Evolutionary conservation across 2,113 vertebrate species (phyloP).

Genomic region (Sitta europaea): DNA sequence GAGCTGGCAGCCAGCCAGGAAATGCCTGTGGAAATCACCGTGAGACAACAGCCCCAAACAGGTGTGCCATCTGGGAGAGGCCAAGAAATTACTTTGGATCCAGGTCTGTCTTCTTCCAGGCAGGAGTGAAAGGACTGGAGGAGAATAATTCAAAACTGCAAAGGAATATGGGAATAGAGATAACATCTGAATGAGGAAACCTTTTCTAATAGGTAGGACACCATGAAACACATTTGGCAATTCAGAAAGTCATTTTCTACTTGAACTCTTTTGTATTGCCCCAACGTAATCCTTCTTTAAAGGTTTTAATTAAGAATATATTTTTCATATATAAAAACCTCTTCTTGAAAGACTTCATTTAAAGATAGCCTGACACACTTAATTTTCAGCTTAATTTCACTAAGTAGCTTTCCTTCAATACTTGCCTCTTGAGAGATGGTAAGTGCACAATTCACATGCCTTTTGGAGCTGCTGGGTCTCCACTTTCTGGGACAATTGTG

Average conservation of each 20-base stretch:
- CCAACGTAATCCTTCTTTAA: not conserved
- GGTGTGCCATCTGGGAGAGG: not conserved
- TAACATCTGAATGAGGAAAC: not conserved
- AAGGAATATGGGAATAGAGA: not conserved
- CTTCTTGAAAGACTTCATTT: not conserved
- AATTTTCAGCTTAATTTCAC: not conserved
- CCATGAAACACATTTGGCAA: not conserved
- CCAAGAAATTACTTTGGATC: not conserved
- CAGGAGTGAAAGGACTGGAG: accelerated
- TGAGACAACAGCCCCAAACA: not conserved
- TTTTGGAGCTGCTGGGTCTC: conserved; percentile 28
- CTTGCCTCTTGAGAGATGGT: conserved; percentile 78
- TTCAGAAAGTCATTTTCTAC: not conserved
- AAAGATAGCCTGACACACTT: not conserved
- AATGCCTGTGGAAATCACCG: not conserved
- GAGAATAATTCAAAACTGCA: not conserved
- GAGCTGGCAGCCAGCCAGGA: not conserved
- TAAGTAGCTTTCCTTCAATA: conserved; percentile 53
- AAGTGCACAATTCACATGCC: conserved; percentile 70
- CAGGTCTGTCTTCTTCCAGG: not conserved
- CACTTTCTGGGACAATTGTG: not conserved
- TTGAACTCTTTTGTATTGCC: not conserved
- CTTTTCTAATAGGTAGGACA: not conserved
- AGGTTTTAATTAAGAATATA: not conserved
- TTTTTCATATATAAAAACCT: not conserved